Conservation (phyloP, 1,140 invertebrate species). For the Micrasema longulum region DNA sequence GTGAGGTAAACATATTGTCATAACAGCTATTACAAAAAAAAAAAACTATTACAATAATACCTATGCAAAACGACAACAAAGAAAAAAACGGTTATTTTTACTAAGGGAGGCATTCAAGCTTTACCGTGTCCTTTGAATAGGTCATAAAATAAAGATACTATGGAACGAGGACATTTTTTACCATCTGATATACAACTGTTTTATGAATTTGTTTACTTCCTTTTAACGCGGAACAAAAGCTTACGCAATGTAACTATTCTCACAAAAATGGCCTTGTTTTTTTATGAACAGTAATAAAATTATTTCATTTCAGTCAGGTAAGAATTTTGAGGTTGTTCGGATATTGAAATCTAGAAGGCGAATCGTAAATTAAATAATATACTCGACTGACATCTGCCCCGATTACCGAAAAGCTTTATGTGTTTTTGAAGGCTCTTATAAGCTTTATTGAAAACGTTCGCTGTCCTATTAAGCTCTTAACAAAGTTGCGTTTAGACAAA, state of each 20-base stretch:
- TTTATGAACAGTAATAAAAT: slow-evolving; percentile 4
- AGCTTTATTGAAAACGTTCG: slow-evolving; percentile 8
- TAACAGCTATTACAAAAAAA: neutral
- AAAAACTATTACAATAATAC: slow-evolving; percentile 11
- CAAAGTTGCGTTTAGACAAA: neutral
- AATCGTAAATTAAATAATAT: slow-evolving; percentile 1
- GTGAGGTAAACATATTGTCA: slow-evolving; percentile 9
- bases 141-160: slow-evolving; percentile 18
- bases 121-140: slow-evolving; percentile 6
- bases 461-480: neutral
- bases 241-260: slow-evolving; percentile 1
- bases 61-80: slow-evolving; percentile 15
- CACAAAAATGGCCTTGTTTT: neutral
- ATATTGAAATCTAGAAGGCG: neutral
- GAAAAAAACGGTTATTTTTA: slow-evolving; percentile 2
- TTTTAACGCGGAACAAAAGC: slow-evolving; percentile 2
- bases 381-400: slow-evolving; percentile 27
- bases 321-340: neutral
- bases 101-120: neutral
- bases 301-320: neutral
- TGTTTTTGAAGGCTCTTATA: slow-evolving; percentile 27
- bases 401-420: slow-evolving; percentile 9
- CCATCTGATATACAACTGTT: neutral
- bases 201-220: neutral
- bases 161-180: neutral